Percentiles rank a stretch among this genome's conserved stretches.
Conservation (phyloP, 2,797 vertebrate genomes). For the Mormyrops attenuatus region DNA sequence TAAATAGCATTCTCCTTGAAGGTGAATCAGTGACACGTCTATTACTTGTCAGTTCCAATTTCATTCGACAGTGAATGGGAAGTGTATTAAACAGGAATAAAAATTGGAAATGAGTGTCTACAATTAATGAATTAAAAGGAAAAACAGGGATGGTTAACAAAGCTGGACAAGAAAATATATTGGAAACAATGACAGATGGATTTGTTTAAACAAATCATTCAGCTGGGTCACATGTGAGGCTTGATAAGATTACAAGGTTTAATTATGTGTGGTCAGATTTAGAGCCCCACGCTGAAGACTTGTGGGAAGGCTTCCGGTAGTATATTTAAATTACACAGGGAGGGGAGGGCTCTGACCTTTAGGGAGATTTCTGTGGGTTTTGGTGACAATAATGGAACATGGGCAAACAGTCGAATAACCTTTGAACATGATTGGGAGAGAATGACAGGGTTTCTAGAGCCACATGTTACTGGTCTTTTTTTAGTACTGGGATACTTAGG, state of each 20-base stretch:
- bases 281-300: background rate
- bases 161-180: background rate
- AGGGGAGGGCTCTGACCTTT: background rate
- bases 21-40: background rate
- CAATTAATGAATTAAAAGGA: background rate
- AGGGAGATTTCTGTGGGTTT: background rate
- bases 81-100: background rate
- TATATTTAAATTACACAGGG: background rate
- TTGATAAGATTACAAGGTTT: background rate
- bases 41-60: background rate
- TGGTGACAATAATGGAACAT: background rate
- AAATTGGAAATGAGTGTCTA: background rate
- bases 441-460: background rate
- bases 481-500: background rate
- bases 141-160: background rate
- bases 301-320: background rate
- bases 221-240: background rate
- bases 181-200: background rate
- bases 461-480: background rate
- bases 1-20: background rate
- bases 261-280: background rate
- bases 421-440: background rate
- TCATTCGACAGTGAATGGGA: background rate
- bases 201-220: background rate
- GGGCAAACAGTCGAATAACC: background rate